Base-by-base conservation (phyloP, 1,140 invertebrate species). In the Zelostemma sp. region DNA sequence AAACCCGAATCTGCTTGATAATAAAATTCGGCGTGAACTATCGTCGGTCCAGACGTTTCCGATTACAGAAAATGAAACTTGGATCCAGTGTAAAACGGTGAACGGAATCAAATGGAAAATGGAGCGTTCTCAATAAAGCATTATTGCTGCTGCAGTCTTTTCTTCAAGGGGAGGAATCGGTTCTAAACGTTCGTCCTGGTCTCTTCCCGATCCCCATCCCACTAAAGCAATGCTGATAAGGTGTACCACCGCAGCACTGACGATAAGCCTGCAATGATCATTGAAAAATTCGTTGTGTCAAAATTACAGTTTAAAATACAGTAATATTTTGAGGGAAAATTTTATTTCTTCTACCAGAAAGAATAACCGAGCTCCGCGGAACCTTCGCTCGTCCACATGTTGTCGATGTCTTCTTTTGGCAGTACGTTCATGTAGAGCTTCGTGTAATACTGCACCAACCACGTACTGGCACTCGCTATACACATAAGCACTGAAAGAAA, bases 101-200 rank as follows among this genome's bases (percentile, higher is more conserved):
- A 28, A 8, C 8, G 3, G 8, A 28, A 28, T 28, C 25, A 28
- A 28, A 28, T 28, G 25, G 25, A 8, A 8, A 28, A 28, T 4
- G 25, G 8, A 4, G 8, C 8, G 3, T 4, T 28, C 8, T 87
- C 85, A 94, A 77, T 94, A 94, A 46, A 94, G 84, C 92, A 95
- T 94, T 78, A 94, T 94, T 68, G 92, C 92, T 74, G 92, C 93
- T 68, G 93, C 93, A 50, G 91, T 89, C 84, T 94, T 94, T 80
- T 94, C 93, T 75, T 94, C 92, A 6, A 92, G 84, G 19, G 92
- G 89, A 0, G 91, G 91, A 47, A 90, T 89, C 0, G 89, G 72
- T 56, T 84, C 87, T 0, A 88, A 85, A 66, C 90, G 90, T 17
- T 89, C 86, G 25, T 91, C 88, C 16, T 88, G 85, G 6, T 87